These are phyloP conservation scores for Hydra vulgaris DNA, from an alignment of 30 jellyfish, hydroid and myxozoan species.

Conservation along the genomic window DNA sequence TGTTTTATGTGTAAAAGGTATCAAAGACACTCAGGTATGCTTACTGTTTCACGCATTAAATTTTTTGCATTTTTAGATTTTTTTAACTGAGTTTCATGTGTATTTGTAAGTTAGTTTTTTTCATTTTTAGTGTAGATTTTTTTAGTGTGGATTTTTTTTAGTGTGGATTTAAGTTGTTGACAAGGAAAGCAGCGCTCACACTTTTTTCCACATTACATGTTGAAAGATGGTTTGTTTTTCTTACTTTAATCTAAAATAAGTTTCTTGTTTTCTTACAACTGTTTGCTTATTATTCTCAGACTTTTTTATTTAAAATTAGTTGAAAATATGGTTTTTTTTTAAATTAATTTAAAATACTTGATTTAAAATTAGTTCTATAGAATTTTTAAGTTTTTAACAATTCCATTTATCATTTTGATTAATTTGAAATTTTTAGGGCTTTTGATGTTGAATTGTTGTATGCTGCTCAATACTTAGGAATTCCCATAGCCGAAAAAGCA, in stretches of 20 bases:
- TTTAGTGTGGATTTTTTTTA: slow-evolving; percentile 17
- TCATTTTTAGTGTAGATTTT: too few relatives aligned
- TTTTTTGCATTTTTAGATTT: background rate
- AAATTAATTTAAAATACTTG: too few relatives aligned
- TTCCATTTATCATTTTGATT: too few relatives aligned
- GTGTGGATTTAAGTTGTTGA: slow-evolving; percentile 94
- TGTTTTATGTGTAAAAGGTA: slow-evolving; percentile 86
- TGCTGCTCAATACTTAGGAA: slow-evolving; percentile 80
- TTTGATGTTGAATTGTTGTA: slow-evolving; percentile 90
- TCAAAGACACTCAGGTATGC: slow-evolving; percentile 86
- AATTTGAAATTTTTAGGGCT: slow-evolving; percentile 80
- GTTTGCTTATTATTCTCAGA: too few relatives aligned
- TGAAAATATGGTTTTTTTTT: too few relatives aligned
- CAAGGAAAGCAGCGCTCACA: slow-evolving; percentile 92
- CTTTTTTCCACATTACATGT: slow-evolving; percentile 84
- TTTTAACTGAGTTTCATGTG: too few relatives aligned
- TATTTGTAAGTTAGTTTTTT: too few relatives aligned
- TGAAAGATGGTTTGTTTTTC: slow-evolving; percentile 78
- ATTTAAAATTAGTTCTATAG: too few relatives aligned
- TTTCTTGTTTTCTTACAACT: too few relatives aligned
- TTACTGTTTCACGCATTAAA: background rate
- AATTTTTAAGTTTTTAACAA: too few relatives aligned
- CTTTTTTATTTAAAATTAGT: too few relatives aligned
- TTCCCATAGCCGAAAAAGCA: slow-evolving; percentile 90
- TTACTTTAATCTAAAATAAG: too few relatives aligned